Conservation (phyloP, 2,888 invertebrate genomes). For the Yponomeuta cagnagella region DNA sequence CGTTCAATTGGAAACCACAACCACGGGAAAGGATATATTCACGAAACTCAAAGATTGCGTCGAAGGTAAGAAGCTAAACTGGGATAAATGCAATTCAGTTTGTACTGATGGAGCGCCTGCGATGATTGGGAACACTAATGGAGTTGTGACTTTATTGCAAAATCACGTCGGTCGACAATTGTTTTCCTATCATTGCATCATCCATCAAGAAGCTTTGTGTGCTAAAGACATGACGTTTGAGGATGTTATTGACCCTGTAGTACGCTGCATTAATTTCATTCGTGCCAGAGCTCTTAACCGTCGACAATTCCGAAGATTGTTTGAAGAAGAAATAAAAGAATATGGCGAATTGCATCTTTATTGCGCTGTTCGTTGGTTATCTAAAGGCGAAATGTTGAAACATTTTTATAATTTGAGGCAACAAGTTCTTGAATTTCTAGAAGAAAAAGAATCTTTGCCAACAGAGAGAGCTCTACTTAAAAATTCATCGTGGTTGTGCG, state of each 20-base stretch:
- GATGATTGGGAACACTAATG: constrained; percentile 21
- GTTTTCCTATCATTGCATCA: constrained; percentile 21
- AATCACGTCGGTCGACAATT: constrained; percentile 20
- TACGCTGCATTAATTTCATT: constrained; percentile 19
- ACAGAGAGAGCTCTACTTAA: not conserved
- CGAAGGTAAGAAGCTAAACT: not conserved
- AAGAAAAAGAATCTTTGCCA: not conserved
- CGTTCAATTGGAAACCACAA: no score
- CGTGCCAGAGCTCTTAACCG: constrained; percentile 21
- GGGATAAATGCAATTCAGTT: constrained; percentile 19
- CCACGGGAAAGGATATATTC: no score
- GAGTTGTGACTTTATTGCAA: constrained; percentile 20
- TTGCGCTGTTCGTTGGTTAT: no score
- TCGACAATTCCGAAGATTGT: not conserved
- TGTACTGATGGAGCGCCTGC: constrained; percentile 22
- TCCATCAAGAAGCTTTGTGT: constrained; percentile 21
- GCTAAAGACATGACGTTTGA: constrained; percentile 16
- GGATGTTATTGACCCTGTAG: constrained; percentile 16
- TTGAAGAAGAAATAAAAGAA: no score
- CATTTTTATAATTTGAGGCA: not conserved
- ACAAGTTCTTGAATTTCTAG: not conserved
- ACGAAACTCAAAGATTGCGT: no score
- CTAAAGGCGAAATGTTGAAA: no score
- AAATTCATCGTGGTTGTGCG: not conserved
- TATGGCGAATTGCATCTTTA: no score